Evolutionary conservation across 2,113 vertebrate genomes (phyloP).

Genomic region (Phalacrocorax brasilianus): DNA sequence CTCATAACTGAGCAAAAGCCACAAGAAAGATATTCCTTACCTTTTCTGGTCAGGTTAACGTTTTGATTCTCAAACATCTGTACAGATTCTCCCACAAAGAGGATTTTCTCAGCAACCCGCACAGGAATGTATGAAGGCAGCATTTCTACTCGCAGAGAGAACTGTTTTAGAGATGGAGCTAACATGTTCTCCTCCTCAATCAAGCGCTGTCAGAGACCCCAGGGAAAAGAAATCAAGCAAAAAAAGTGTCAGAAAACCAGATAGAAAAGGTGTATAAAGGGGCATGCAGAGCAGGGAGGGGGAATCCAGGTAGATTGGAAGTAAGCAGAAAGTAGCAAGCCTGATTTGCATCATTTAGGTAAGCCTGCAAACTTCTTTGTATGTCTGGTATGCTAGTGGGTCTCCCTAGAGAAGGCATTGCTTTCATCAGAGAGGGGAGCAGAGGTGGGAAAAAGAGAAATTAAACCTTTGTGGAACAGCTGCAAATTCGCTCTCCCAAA

Average conservation of each 20-base stretch:
- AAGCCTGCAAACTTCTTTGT: neutral
- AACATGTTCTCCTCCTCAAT: slow-evolving; percentile 99
- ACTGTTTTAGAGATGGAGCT: slow-evolving; percentile 95
- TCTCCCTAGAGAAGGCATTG: neutral
- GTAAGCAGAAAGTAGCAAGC: neutral
- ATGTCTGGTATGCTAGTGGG: neutral
- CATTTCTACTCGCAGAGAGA: slow-evolving; percentile 93
- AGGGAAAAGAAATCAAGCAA: neutral
- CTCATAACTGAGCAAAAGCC: neutral
- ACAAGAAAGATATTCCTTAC: slow-evolving; percentile 67
- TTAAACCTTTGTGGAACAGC: neutral
- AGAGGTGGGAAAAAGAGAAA: neutral
- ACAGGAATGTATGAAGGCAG: slow-evolving; percentile 95
- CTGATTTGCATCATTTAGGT: neutral
- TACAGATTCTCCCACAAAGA: slow-evolving; percentile 97
- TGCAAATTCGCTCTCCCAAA: neutral
- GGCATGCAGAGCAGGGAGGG: neutral
- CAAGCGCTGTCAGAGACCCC: slow-evolving; percentile 79
- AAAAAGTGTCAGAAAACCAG: neutral
- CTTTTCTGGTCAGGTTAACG: slow-evolving; percentile 88
- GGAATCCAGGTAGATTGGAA: neutral
- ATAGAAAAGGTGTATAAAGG: neutral
- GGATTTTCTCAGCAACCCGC: slow-evolving; percentile 95
- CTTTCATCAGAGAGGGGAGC: neutral
- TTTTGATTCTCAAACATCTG: slow-evolving; percentile 99